phyloP scores from a whole-genome alignment of 2,797 vertebrate genomes.

The Moxostoma hubbsi region DNA sequence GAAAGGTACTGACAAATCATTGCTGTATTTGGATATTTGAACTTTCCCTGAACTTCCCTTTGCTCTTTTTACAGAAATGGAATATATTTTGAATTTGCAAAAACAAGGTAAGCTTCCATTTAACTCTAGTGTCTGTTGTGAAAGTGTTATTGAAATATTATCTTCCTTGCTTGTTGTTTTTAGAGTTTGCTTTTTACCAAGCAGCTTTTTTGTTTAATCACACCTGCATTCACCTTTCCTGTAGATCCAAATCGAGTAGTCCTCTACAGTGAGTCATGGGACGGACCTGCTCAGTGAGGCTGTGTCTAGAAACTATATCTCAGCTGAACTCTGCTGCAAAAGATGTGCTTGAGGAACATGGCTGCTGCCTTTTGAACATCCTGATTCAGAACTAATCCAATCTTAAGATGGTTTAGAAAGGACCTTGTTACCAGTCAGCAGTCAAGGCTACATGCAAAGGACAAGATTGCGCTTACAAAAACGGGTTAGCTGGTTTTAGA shows the following conservation, averaged over 20 bases:
- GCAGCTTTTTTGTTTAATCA: background rate
- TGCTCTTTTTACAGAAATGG: slow-evolving; percentile 82
- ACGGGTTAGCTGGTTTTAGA: slow-evolving; percentile 50
- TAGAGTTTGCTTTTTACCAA: background rate
- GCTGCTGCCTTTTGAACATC: slow-evolving; percentile 44
- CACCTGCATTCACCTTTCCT: background rate
- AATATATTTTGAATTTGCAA: slow-evolving; percentile 90
- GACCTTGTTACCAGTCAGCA: slow-evolving; percentile 37
- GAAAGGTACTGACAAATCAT: slow-evolving; percentile 1
- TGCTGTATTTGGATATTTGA: slow-evolving; percentile 2
- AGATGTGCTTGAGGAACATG: slow-evolving; percentile 41
- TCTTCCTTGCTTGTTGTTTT: background rate
- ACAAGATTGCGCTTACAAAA: slow-evolving; percentile 18
- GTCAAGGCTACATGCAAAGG: slow-evolving; percentile 34
- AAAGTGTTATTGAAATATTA: too few relatives aligned
- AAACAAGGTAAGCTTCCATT: slow-evolving; percentile 84
- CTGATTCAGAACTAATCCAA: slow-evolving; percentile 46
- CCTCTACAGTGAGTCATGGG: slow-evolving; percentile 62
- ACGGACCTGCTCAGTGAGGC: slow-evolving; percentile 63
- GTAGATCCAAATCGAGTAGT: slow-evolving; percentile 67
- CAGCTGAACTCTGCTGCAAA: slow-evolving; percentile 51
- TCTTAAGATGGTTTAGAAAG: slow-evolving; percentile 43
- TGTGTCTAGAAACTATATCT: slow-evolving; percentile 45
- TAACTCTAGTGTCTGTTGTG: background rate
- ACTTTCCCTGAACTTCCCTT: slow-evolving; percentile 23